These are phyloP conservation scores for Salvelinus sp. DNA, from an alignment of 2,113 vertebrate genomes.

Conservation along the genomic window DNA sequence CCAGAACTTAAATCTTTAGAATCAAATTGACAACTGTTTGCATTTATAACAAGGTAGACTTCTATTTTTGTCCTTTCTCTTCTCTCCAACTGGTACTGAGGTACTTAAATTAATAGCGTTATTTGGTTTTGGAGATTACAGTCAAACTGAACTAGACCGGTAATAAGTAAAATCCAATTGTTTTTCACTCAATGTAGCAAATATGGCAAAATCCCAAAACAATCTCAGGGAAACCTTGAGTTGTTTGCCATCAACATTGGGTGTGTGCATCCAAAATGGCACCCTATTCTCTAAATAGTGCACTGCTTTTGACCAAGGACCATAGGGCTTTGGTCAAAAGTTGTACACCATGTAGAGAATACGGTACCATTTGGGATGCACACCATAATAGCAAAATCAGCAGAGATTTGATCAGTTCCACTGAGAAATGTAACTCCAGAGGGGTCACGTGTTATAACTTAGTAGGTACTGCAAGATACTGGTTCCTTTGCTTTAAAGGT, in stretches of 20 bases:
- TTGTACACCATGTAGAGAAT: too few species aligned
- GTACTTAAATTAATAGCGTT: slow-evolving; percentile 46
- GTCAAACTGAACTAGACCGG: slow-evolving; percentile 36
- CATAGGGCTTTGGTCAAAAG: too few species aligned
- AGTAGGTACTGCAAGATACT: slow-evolving; percentile 62
- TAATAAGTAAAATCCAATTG: slow-evolving; percentile 59
- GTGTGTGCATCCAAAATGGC: slow-evolving; percentile 39
- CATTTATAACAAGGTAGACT: background rate
- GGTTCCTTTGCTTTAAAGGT: slow-evolving; percentile 67
- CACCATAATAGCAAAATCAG: slow-evolving; percentile 30
- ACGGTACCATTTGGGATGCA: too few species aligned
- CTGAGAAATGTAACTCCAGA: slow-evolving; percentile 53
- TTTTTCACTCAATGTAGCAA: slow-evolving; percentile 71
- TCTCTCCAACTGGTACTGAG: slow-evolving; percentile 25
- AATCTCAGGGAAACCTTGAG: slow-evolving; percentile 68
- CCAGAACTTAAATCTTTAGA: slow-evolving; percentile 39
- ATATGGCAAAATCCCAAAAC: slow-evolving; percentile 68
- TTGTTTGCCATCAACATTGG: slow-evolving; percentile 56
- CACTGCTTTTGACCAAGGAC: too few species aligned
- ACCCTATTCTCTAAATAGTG: too few species aligned
- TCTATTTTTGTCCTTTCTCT: slow-evolving; percentile 32
- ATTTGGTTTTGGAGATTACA: slow-evolving; percentile 49
- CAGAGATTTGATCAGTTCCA: slow-evolving; percentile 27
- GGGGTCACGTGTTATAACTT: slow-evolving; percentile 27
- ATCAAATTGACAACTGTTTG: slow-evolving; percentile 10